Percentiles rank a stretch among this genome's conserved stretches.
Evolutionary conservation across 2,797 vertebrate species (phyloP).

Genomic region (Bucorvus abyssinicus): DNA sequence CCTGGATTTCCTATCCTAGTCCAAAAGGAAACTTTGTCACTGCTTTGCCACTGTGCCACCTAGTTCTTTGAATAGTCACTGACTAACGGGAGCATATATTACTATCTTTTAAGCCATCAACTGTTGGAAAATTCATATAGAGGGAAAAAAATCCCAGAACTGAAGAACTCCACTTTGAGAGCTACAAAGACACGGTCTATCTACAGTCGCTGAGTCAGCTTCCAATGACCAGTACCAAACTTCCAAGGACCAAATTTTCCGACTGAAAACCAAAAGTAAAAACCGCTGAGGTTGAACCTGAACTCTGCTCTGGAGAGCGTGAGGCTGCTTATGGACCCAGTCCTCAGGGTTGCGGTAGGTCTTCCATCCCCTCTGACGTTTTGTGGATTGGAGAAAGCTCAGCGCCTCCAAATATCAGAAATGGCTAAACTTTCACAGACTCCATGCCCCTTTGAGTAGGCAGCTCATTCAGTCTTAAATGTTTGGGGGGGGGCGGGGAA

Average conservation of each 20-base stretch:
- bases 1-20: background rate
- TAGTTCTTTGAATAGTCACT: background rate
- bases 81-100: background rate
- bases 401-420: background rate
- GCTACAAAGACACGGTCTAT: background rate
- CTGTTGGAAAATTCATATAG: background rate
- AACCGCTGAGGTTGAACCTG: background rate
- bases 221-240: background rate
- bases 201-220: background rate
- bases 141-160: background rate
- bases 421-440: background rate
- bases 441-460: background rate
- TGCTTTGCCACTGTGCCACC: background rate
- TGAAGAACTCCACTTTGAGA: background rate
- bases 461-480: background rate
- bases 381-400: background rate
- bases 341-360: background rate
- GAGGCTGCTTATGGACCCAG: background rate
- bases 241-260: background rate
- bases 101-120: background rate
- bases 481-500: background rate
- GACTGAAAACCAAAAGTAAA: background rate
- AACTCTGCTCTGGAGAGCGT: background rate
- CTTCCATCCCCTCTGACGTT: background rate
- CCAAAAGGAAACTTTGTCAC: background rate